phyloP scores from a whole-genome alignment of 2,113 vertebrate species.

The Verasper variegatus region DNA sequence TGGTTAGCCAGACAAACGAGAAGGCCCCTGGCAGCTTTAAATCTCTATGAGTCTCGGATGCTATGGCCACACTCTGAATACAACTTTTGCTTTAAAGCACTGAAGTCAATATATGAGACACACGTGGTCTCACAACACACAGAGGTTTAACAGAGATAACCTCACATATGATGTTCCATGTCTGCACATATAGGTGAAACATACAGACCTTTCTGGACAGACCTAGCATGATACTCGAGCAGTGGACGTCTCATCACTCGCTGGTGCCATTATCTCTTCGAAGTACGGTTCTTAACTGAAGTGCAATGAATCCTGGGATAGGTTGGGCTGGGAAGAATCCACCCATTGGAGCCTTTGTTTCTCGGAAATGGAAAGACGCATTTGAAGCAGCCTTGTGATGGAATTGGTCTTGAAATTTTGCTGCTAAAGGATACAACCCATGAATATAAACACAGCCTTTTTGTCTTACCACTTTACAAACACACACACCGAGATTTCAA shows the following conservation, averaged over 20 bases:
- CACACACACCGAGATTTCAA: no score
- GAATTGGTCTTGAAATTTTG: no score
- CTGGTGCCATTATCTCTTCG: no score
- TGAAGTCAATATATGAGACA: constrained; percentile 22
- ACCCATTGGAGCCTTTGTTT: neutral
- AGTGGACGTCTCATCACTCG: neutral
- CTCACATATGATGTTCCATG: neutral
- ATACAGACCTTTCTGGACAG: neutral
- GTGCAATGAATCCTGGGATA: no score
- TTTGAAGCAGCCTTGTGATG: no score
- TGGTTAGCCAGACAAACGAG: constrained; percentile 64
- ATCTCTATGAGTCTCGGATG: constrained; percentile 44
- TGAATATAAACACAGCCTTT: neutral
- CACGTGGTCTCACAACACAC: neutral
- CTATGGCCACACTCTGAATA: constrained; percentile 16
- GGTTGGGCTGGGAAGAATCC: no score
- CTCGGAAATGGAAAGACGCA: no score
- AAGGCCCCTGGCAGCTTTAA: constrained; percentile 54
- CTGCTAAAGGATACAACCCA: neutral
- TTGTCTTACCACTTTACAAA: neutral
- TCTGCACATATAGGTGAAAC: neutral
- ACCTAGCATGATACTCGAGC: neutral
- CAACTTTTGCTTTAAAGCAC: neutral
- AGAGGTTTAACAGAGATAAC: neutral
- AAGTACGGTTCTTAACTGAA: no score